These are phyloP conservation scores for Gambusia holbrooki DNA, from an alignment of 2,113 vertebrate species.

Conservation along the genomic window DNA sequence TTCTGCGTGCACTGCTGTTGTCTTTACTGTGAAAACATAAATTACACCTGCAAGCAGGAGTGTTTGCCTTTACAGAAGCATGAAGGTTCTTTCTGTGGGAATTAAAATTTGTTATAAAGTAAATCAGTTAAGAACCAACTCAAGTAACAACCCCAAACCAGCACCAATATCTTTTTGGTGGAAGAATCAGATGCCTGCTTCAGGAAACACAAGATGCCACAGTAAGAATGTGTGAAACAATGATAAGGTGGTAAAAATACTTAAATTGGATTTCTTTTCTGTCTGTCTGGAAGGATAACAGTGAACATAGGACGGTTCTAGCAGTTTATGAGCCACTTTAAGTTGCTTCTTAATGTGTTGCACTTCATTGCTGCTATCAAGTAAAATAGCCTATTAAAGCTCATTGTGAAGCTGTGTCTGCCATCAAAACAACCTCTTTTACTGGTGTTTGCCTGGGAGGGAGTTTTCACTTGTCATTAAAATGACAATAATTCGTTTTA, in stretches of 20 bases:
- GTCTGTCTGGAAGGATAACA: constrained; percentile 58
- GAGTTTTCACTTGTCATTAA: constrained; percentile 63
- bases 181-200: constrained; percentile 8
- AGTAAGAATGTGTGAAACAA: not conserved
- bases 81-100: too few species aligned
- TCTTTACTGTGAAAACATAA: too few species aligned
- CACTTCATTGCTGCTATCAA: constrained; percentile 59
- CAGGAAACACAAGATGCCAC: constrained; percentile 26
- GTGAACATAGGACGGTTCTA: constrained; percentile 50
- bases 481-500: constrained; percentile 64
- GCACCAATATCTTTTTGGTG: not conserved
- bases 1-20: too few species aligned
- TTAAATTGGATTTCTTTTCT: constrained; percentile 51
- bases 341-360: constrained; percentile 71
- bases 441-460: constrained; percentile 55
- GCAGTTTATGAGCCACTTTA: constrained; percentile 69
- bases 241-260: constrained; percentile 13
- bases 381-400: constrained; percentile 74
- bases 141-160: not conserved
- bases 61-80: too few species aligned
- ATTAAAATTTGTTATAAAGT: too few species aligned
- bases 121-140: not conserved
- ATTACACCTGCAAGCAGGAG: too few species aligned
- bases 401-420: constrained; percentile 75
- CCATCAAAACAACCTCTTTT: constrained; percentile 60